These are phyloP conservation scores for Venustaconcha ellipsiformis DNA, from an alignment of 1,140 invertebrate species.

Conservation along the genomic window DNA sequence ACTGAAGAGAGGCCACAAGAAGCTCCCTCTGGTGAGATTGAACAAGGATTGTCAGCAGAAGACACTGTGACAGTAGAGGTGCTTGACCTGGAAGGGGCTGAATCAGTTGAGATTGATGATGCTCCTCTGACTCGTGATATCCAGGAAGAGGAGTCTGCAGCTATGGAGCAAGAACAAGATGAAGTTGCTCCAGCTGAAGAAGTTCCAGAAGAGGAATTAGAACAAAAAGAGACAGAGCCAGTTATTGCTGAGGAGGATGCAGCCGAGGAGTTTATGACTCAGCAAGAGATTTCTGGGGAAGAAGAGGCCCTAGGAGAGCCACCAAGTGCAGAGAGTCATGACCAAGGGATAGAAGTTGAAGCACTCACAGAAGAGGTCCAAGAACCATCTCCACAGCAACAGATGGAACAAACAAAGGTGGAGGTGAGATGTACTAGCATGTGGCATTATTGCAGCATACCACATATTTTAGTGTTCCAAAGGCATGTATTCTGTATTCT, in stretches of 20 bases:
- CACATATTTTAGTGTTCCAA: background rate
- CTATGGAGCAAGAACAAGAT: background rate
- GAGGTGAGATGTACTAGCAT: background rate
- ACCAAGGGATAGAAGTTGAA: background rate
- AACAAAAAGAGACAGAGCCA: background rate
- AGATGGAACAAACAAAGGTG: background rate
- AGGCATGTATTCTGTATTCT: background rate
- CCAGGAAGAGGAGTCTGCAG: background rate
- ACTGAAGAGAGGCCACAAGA: constrained; percentile 3
- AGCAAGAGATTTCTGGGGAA: background rate
- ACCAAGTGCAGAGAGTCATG: background rate
- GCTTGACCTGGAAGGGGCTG: background rate
- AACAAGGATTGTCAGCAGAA: background rate
- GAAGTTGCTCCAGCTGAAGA: background rate
- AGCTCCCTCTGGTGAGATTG: constrained; percentile 2
- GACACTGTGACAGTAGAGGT: background rate
- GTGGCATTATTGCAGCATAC: background rate
- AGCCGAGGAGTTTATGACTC: background rate
- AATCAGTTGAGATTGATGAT: constrained; percentile 4
- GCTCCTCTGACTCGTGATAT: background rate
- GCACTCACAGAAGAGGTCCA: background rate
- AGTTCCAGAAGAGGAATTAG: background rate
- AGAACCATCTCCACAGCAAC: background rate
- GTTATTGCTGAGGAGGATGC: background rate
- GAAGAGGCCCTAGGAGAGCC: background rate